These are phyloP conservation scores for Vimba vimba DNA, from an alignment of 2,113 vertebrate genomes.

Conservation along the genomic window DNA sequence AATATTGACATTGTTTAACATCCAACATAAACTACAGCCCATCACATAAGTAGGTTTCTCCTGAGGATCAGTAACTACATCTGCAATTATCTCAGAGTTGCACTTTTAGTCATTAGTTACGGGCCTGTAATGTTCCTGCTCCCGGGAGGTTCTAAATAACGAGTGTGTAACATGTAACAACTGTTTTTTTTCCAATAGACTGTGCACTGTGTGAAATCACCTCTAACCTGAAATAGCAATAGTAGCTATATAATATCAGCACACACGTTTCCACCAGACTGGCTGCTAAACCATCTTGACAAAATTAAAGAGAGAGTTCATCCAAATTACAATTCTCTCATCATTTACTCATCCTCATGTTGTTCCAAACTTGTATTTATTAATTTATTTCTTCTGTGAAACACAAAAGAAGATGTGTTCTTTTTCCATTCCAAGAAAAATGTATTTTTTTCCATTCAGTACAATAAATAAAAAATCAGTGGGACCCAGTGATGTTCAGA, in stretches of 20 bases:
- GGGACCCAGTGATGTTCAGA: not conserved
- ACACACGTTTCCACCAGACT: not conserved
- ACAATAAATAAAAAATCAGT: not conserved
- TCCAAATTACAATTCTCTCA: not conserved
- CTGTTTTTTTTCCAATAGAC: not conserved
- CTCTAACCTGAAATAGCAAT: conserved; percentile 9
- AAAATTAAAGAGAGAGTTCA: not conserved
- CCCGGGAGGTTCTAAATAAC: conserved; percentile 28
- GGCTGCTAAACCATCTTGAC: not conserved
- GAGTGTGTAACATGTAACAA: not conserved
- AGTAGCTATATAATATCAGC: not conserved
- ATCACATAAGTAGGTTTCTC: not conserved
- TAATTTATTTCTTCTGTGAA: not conserved
- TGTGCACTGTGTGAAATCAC: conserved; percentile 14
- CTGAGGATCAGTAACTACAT: conserved; percentile 1
- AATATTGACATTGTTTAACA: not conserved
- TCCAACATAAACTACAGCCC: not conserved
- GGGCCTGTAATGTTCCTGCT: conserved; percentile 4
- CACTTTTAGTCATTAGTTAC: conserved; percentile 41
- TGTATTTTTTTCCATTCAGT: not conserved
- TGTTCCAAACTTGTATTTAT: not conserved
- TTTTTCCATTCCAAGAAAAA: no score
- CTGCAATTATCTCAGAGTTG: conserved; percentile 41
- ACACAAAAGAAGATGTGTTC: not conserved
- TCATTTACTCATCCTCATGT: not conserved